A percentile compares a stretch with the other conserved stretches of the same genome.
These are phyloP conservation scores for Steatocranus sp. DNA, from an alignment of 2,797 vertebrate genomes.

Conservation along the genomic window DNA sequence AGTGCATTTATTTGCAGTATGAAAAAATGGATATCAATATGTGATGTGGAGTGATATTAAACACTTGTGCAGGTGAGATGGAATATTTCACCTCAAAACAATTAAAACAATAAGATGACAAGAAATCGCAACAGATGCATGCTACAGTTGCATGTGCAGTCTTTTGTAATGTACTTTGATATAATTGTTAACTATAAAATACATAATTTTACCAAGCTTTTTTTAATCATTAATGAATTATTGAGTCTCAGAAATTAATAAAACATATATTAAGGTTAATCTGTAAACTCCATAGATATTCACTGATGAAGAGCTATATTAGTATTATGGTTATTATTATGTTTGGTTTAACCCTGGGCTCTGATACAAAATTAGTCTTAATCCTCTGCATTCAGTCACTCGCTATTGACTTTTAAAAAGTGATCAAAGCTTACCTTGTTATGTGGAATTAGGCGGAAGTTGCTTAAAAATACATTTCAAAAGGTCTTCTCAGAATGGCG, in stretches of 20 bases:
- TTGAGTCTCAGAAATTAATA: neutral
- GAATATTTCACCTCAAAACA: neutral
- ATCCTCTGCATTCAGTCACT: slow-evolving; percentile 53
- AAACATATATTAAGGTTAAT: neutral
- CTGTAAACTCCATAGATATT: neutral
- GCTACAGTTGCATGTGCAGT: neutral
- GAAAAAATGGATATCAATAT: neutral
- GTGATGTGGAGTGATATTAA: neutral
- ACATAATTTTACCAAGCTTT: neutral
- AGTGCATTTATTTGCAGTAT: neutral
- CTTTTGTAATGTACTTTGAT: neutral
- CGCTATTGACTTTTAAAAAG: slow-evolving; percentile 60
- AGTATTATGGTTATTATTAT: neutral
- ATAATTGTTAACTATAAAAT: neutral
- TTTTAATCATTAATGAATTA: neutral
- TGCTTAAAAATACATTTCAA: slow-evolving; percentile 49
- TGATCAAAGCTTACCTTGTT: slow-evolving; percentile 62
- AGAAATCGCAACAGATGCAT: neutral
- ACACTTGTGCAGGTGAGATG: neutral
- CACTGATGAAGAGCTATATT: neutral
- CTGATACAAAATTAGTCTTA: slow-evolving; percentile 37
- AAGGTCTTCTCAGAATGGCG: slow-evolving; percentile 19
- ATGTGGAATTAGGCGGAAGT: slow-evolving; percentile 59
- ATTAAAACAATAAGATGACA: neutral
- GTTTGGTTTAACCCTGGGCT: slow-evolving; percentile 17